These are phyloP conservation scores for Aix galericulata DNA, from an alignment of 2,113 vertebrate genomes.

Conservation along the genomic window DNA sequence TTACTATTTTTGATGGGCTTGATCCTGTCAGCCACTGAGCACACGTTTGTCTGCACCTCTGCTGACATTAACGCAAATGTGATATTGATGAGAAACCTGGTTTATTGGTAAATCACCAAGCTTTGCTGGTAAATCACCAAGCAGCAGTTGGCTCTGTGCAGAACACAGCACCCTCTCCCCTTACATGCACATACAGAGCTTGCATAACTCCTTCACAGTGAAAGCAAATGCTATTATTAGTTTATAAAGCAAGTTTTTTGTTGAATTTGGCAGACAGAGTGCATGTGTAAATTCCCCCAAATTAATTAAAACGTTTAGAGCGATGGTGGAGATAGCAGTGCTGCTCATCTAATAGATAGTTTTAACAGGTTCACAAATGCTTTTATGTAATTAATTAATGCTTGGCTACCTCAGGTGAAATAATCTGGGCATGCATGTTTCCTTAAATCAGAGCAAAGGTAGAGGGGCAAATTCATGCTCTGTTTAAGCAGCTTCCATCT, in stretches of 20 bases:
- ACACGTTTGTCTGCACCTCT: not conserved
- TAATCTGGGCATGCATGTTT: conserved; percentile 40
- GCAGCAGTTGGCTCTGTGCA: not conserved
- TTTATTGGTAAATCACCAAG: not conserved
- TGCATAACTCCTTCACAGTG: conserved; percentile 38
- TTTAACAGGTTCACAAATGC: conserved; percentile 72
- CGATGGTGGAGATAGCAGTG: conserved; percentile 49
- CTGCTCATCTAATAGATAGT: conserved; percentile 59
- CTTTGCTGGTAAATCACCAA: not conserved
- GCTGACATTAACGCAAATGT: not conserved
- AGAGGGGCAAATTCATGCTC: conserved; percentile 32
- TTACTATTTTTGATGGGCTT: not conserved
- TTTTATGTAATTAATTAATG: conserved; percentile 69
- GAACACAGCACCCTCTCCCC: not conserved
- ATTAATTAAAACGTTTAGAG: conserved; percentile 67
- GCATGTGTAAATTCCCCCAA: conserved; percentile 67
- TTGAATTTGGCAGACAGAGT: conserved; percentile 38
- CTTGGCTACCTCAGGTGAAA: conserved; percentile 68
- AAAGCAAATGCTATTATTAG: conserved; percentile 70
- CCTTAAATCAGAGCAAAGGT: conserved; percentile 61
- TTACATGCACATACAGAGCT: conserved; percentile 45
- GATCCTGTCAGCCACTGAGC: not conserved
- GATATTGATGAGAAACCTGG: not conserved
- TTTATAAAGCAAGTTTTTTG: conserved; percentile 58
- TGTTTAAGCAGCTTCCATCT: conserved; percentile 54